Conservation (phyloP, 2,113 vertebrate genomes). For the Hyperoodon ampullatus region DNA sequence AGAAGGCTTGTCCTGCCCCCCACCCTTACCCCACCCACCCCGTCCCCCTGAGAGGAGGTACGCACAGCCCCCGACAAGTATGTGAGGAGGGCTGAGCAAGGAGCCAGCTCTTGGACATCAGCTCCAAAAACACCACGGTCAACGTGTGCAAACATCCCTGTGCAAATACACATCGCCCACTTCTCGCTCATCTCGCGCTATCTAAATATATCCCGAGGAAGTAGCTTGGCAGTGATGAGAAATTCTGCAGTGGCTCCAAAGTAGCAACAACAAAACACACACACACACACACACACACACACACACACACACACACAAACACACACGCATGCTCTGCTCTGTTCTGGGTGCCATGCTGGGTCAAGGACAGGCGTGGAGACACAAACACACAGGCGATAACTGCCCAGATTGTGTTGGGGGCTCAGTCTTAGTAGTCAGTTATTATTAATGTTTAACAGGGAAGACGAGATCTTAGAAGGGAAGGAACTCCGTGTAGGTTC, state of each 20-base stretch:
- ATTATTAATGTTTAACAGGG: neutral
- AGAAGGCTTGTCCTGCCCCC: neutral
- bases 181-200: conserved; percentile 84
- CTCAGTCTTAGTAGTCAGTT: neutral
- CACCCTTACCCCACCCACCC: neutral
- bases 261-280: conserved; percentile 47
- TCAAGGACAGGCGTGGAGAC: neutral
- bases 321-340: neutral
- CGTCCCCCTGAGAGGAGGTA: conserved; percentile 64
- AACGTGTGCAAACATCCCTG: conserved; percentile 85
- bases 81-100: conserved; percentile 80
- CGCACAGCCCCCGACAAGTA: conserved; percentile 71
- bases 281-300: neutral
- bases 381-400: neutral
- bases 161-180: conserved; percentile 79
- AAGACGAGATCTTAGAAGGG: neutral
- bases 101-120: conserved; percentile 77
- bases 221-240: conserved; percentile 83
- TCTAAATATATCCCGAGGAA: conserved; percentile 87
- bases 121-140: conserved; percentile 81
- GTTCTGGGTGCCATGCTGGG: neutral
- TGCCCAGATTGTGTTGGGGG: neutral
- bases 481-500: neutral
- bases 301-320: neutral
- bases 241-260: conserved; percentile 80